Base-by-base conservation (phyloP, 2,797 vertebrate species). In the Apodemus agrarius region DNA sequence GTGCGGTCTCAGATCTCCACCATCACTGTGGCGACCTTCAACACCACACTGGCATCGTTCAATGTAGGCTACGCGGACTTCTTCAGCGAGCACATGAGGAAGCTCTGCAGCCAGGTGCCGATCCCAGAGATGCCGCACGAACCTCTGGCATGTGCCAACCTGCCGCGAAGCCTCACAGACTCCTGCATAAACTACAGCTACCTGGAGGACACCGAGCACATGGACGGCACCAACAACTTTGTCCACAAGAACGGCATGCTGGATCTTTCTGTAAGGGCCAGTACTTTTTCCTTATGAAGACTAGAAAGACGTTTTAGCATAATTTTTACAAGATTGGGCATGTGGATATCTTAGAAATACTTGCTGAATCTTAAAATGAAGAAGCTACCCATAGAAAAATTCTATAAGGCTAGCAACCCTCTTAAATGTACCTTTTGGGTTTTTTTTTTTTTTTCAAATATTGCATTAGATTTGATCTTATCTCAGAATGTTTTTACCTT, bases 141-240 rank as follows among this genome's bases (percentile, higher is more conserved):
- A 96, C 99, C 99, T 0, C 98, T 99, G 95, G 99, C 99, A 0
- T 99, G 99, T 43, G 99, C 99, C 94, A 99, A 99, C 98, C 98
- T 99, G 84, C 99, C 99, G 0, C 99, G 99, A 91, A 99, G 99
- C 98, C 98, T 99, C 98, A 99, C 99, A 0, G 99, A 99, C 98
- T 99, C 99, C 97, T 99, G 99, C 98, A 99, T 99, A 98, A 99
- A 99, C 99, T 99, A 99, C 98, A 99, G 99, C 91, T 99, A 99
- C 93, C 97, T 99, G 98, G 99, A 99, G 97, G 99, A 99, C 67
- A 99, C 99, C 0, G 99, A 99, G 93, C 99, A 99, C 98, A 99
- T 99, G 31, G 99, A 99, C 94, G 99, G 99, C 17, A 99, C 99
- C 97, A 99, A 99, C 98, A 99, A 99, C 98, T 99, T 99, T 98